Conservation (phyloP, 2,888 invertebrate species). For the Laothoe populi region DNA sequence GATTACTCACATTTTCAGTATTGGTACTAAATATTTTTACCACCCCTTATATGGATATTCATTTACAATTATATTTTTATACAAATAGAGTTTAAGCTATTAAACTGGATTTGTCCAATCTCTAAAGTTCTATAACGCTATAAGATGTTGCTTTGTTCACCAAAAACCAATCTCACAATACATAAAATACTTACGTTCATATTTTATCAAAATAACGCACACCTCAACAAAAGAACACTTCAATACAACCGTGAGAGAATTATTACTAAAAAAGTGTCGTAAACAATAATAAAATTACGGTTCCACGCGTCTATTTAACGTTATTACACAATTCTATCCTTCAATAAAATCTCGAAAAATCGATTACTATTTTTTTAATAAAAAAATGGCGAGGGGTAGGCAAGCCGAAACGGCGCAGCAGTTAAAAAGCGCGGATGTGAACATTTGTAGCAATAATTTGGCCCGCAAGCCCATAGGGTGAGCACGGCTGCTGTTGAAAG, state of each 20-base stretch:
- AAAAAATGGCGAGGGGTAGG: constrained; percentile 66
- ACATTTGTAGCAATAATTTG: constrained; percentile 82
- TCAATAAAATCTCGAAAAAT: constrained; percentile 60
- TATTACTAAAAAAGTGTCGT: constrained; percentile 22
- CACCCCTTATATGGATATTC: too few species aligned
- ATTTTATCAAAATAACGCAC: constrained; percentile 4
- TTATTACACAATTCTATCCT: constrained; percentile 44
- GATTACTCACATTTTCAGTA: too few species aligned
- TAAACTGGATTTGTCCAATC: too few species aligned
- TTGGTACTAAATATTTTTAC: too few species aligned
- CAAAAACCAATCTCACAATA: neutral
- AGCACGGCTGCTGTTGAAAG: constrained; percentile 81
- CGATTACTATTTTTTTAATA: constrained; percentile 75
- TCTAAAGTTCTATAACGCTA: too few species aligned
- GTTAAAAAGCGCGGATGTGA: constrained; percentile 78
- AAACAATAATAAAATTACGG: constrained; percentile 38
- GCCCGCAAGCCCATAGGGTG: constrained; percentile 76
- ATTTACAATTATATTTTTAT: too few species aligned
- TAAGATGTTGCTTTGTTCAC: neutral
- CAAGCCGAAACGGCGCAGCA: constrained; percentile 58
- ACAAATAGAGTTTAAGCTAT: too few species aligned
- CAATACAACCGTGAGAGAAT: constrained; percentile 36
- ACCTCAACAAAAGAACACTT: neutral
- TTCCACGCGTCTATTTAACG: constrained; percentile 45
- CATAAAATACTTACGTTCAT: neutral